Evolutionary conservation across 1,140 invertebrate species (phyloP), one percentile per base, ranked within the genome.

Genomic region (Aphidius gifuensis): DNA sequence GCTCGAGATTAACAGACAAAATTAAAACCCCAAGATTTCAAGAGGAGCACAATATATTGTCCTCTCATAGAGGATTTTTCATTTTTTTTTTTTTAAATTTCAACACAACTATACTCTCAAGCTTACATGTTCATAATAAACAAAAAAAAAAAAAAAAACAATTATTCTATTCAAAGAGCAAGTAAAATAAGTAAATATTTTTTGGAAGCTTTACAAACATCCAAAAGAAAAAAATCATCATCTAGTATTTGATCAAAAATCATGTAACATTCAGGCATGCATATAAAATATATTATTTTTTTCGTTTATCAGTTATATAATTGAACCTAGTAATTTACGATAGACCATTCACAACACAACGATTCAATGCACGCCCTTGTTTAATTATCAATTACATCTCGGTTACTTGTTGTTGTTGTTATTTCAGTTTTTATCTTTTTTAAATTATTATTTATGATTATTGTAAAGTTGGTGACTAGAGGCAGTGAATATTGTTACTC

Each of bases 401-500:
- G 23, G 23, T 32, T 32, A 32, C 23, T 32, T 32, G 23, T 32
- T 32, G 23, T 4, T 32, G 23, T 32, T 32, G 2, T 32, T 32
- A 4, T 32, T 32, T 2, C 4, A 3, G 23, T 32, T 32, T 2
- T 32, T 1, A 4, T 32, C 40, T 32, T 58, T 47, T 58, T 58
- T 11, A 32, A 46, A 49, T 43, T 16, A 60, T 60, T 53, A 32
- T 32, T 32, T 32, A 32, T 43, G 58, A 42, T 44, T 43, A 61
- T 9, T 55, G 23, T 61, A 54, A 61, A 54, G 32, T 45, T 45
- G 7, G 40, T 54, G 71, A 75, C 73, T 77, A 78, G 71, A 76
- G 69, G 68, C 55, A 63, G 66, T 59, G 42, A 57, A 53, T 63
- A 62, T 53, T 39, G 64, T 40, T 87, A 93, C 78, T 92, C 90